These are phyloP conservation scores for Omphaloscelis lunosa DNA, from an alignment of 2,888 invertebrate genomes.

Conservation along the genomic window DNA sequence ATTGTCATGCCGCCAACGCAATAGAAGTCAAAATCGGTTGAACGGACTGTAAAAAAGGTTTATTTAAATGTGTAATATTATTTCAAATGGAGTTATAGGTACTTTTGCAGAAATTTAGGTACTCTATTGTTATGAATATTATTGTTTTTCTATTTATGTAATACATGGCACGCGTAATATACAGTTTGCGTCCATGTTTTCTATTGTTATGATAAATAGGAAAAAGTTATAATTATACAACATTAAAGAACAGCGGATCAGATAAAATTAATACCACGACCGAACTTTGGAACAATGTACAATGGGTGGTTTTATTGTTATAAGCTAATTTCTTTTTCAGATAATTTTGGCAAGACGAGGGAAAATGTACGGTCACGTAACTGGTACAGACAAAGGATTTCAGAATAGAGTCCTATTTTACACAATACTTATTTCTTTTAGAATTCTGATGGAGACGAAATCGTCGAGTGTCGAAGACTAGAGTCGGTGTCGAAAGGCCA, in stretches of 20 bases:
- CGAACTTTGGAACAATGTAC: slow-evolving; percentile 48
- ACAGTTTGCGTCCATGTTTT: slow-evolving; percentile 8
- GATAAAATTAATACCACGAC: slow-evolving; percentile 25
- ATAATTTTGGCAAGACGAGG: slow-evolving; percentile 20
- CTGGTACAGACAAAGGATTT: neutral
- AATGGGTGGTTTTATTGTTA: slow-evolving; percentile 34
- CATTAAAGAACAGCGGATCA: slow-evolving; percentile 22
- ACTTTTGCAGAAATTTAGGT: slow-evolving; percentile 10
- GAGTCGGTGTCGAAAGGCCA: slow-evolving; percentile 6
- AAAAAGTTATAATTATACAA: slow-evolving; percentile 10
- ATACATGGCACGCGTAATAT: slow-evolving; percentile 24
- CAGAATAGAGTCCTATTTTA: neutral
- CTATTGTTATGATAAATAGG: slow-evolving; percentile 44
- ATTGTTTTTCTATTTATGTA: slow-evolving; percentile 30
- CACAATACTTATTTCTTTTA: neutral
- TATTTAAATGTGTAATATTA: too few species aligned
- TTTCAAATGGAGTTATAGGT: too few species aligned
- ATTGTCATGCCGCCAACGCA: too few species aligned
- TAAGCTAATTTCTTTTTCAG: slow-evolving; percentile 23
- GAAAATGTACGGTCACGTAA: slow-evolving; percentile 16
- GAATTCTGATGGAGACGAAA: neutral
- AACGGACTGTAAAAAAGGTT: too few species aligned
- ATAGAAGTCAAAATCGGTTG: too few species aligned
- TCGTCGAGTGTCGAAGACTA: neutral
- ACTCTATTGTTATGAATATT: slow-evolving; percentile 38